These are phyloP conservation scores for Gymnoscopelus braueri DNA, from an alignment of 2,797 vertebrate species.

Conservation along the genomic window DNA sequence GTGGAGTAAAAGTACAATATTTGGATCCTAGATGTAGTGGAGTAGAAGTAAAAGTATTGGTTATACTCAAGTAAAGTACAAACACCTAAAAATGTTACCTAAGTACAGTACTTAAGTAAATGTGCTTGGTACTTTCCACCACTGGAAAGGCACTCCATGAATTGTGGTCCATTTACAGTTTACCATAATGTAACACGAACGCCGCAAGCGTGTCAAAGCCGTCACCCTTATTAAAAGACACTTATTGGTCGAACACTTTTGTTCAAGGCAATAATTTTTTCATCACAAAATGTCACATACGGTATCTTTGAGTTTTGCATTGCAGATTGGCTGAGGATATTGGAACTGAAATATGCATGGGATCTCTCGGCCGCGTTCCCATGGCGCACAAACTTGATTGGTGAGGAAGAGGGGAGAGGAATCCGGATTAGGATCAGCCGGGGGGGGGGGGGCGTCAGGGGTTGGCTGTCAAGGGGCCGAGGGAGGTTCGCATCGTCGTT, in stretches of 20 bases:
- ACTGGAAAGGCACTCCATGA: no score
- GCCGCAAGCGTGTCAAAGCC: conserved; percentile 31
- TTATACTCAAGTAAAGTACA: no score
- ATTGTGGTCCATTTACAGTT: no score
- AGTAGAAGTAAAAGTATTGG: no score
- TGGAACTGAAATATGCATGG: conserved; percentile 68
- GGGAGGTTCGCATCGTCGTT: conserved; percentile 59
- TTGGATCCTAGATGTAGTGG: no score
- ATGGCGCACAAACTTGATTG: conserved; percentile 59
- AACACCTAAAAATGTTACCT: no score
- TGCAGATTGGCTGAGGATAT: conserved; percentile 59
- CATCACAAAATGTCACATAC: conserved; percentile 60
- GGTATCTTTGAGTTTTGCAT: conserved; percentile 54
- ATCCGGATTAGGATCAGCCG: conserved; percentile 65
- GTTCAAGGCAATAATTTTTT: conserved; percentile 63
- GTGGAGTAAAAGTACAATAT: no score
- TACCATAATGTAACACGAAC: conserved; percentile 28
- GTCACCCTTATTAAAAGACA: conserved; percentile 61
- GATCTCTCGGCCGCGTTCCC: conserved; percentile 53
- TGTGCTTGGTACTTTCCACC: no score
- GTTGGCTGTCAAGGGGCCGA: conserved; percentile 64
- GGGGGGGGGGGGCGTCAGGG: conserved; percentile 29
- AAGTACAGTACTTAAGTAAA: no score
- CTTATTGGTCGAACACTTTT: conserved; percentile 58
- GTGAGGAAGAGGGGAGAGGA: conserved; percentile 51